Evolutionary conservation across 2,888 invertebrate species (phyloP).

Genomic region (Athalia rosae): DNA sequence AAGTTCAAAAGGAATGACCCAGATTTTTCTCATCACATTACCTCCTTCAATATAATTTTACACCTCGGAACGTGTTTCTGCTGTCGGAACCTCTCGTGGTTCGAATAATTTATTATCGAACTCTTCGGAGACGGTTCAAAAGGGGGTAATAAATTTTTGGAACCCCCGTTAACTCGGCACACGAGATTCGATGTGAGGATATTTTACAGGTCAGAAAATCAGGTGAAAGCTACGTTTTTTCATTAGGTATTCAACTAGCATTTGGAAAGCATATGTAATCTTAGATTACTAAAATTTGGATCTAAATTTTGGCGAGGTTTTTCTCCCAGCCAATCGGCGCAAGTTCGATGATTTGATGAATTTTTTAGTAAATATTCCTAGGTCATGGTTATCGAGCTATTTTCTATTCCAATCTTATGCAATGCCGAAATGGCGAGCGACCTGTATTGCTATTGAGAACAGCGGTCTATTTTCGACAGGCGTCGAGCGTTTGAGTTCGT

Average conservation of each 20-base stretch:
- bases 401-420: slow-evolving; percentile 63
- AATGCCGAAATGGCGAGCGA: slow-evolving; percentile 62
- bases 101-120: neutral
- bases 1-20: slow-evolving; percentile 35
- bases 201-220: no score
- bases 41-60: neutral
- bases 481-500: slow-evolving; percentile 54
- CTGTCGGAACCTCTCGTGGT: neutral
- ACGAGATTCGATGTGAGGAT: no score
- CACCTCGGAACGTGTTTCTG: slow-evolving; percentile 3
- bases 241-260: no score
- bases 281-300: no score
- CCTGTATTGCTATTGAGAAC: slow-evolving; percentile 61
- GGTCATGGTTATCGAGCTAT: slow-evolving; percentile 66
- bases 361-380: slow-evolving; percentile 50
- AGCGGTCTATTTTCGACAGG: slow-evolving; percentile 65
- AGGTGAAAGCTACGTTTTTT: no score
- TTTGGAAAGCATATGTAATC: no score
- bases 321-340: no score
- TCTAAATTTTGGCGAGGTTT: no score
- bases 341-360: neutral
- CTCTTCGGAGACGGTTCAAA: no score
- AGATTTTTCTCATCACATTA: slow-evolving; percentile 12
- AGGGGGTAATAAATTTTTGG: no score
- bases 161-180: no score